phyloP scores from a whole-genome alignment of 2,113 vertebrate species.

The Leucoraja erinaceus region DNA sequence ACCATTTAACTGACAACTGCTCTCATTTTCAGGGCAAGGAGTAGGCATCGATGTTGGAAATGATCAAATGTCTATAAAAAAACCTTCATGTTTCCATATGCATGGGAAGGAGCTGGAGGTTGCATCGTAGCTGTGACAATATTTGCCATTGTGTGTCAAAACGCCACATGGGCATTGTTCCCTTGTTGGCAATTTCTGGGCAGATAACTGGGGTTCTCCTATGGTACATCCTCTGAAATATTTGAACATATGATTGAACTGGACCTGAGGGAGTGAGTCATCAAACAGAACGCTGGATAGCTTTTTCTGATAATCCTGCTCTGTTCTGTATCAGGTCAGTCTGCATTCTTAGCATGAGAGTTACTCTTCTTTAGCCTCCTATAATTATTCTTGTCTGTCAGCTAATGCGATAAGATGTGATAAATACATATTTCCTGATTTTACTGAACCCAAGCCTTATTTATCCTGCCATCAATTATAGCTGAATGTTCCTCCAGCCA shows the following conservation, averaged over 20 bases:
- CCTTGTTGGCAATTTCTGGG: background rate
- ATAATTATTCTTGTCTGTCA: background rate
- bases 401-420: conserved; percentile 15
- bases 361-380: background rate
- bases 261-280: background rate
- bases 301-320: background rate
- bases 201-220: background rate
- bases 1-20: background rate
- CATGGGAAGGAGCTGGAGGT: background rate
- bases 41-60: background rate
- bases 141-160: background rate
- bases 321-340: background rate
- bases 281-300: background rate
- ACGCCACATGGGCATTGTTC: background rate
- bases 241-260: background rate
- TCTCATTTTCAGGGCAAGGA: background rate
- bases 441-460: background rate
- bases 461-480: background rate
- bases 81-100: background rate
- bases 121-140: background rate
- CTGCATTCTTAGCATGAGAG: background rate
- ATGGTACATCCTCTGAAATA: background rate
- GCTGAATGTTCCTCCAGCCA: background rate
- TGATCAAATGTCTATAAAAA: background rate
- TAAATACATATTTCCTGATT: conserved; percentile 11